phyloP scores from a whole-genome alignment of 2,888 invertebrate species.

The Drosophila hamatofila region DNA sequence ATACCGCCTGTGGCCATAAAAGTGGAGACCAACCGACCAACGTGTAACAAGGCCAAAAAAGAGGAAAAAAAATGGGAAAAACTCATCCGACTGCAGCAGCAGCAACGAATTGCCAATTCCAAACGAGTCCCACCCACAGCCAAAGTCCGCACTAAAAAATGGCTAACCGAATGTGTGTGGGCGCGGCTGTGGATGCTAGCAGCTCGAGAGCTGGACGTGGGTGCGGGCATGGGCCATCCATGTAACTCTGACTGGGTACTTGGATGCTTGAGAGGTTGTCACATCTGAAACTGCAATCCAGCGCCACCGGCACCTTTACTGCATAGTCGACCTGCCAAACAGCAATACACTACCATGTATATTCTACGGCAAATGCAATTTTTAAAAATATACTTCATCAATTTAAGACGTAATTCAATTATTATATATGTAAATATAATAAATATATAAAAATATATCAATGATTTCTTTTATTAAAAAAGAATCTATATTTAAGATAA shows the following conservation, averaged over 20 bases:
- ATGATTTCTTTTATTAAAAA: too few species aligned
- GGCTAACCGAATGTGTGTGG: slow-evolving; percentile 78
- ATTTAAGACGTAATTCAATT: too few species aligned
- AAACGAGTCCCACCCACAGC: not conserved
- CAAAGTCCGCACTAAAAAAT: slow-evolving; percentile 70
- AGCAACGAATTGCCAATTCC: slow-evolving; percentile 49
- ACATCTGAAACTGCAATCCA: slow-evolving; percentile 44
- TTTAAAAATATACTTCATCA: too few species aligned
- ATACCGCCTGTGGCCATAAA: slow-evolving; percentile 85
- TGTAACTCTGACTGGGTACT: slow-evolving; percentile 31
- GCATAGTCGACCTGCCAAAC: slow-evolving; percentile 25
- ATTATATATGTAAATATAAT: too few species aligned
- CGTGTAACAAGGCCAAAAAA: slow-evolving; percentile 70
- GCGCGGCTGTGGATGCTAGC: slow-evolving; percentile 68
- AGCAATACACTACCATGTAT: slow-evolving; percentile 28
- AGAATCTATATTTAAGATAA: too few species aligned
- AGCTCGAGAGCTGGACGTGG: not conserved
- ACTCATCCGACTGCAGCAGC: slow-evolving; percentile 45
- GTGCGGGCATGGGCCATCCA: not conserved
- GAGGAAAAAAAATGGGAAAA: slow-evolving; percentile 5
- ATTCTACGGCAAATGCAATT: too few species aligned
- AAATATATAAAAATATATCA: too few species aligned
- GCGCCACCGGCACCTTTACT: slow-evolving; percentile 22
- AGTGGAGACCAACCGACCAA: slow-evolving; percentile 83
- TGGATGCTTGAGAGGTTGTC: slow-evolving; percentile 44